Evolutionary conservation across 2,113 vertebrate species (phyloP).

Genomic region (Tyto alba): DNA sequence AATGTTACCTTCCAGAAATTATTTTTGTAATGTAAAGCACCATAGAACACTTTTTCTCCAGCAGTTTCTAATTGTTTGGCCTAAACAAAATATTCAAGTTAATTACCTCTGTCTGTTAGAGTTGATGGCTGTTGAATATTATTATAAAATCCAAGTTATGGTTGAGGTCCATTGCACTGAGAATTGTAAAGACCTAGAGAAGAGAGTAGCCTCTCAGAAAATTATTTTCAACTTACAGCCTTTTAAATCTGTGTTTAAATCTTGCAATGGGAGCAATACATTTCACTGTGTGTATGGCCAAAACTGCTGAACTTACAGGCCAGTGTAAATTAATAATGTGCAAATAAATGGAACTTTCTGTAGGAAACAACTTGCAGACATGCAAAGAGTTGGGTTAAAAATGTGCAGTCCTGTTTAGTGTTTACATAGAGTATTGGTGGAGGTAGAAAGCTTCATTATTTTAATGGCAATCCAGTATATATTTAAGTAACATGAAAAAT

Average conservation of each 20-base stretch:
- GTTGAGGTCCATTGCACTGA: neutral
- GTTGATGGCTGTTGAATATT: neutral
- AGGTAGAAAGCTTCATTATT: neutral
- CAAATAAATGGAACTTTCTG: neutral
- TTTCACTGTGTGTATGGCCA: neutral
- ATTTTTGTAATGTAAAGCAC: neutral
- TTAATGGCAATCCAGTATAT: neutral
- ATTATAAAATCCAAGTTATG: neutral
- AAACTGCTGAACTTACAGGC: neutral
- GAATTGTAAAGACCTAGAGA: neutral
- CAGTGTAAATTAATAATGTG: neutral
- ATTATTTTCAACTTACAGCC: neutral
- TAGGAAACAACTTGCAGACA: neutral
- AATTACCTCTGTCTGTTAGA: neutral
- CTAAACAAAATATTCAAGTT: neutral
- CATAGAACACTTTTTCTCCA: neutral
- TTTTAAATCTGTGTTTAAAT: neutral
- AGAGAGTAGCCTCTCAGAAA: neutral
- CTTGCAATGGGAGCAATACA: neutral
- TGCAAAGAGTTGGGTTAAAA: neutral
- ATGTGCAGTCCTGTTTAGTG: neutral
- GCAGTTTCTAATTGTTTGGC: neutral
- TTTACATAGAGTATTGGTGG: neutral
- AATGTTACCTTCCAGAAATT: neutral
- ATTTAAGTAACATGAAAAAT: neutral